Evolutionary conservation across 2,888 invertebrate genomes (phyloP).

Genomic region (Cephus spinipes): DNA sequence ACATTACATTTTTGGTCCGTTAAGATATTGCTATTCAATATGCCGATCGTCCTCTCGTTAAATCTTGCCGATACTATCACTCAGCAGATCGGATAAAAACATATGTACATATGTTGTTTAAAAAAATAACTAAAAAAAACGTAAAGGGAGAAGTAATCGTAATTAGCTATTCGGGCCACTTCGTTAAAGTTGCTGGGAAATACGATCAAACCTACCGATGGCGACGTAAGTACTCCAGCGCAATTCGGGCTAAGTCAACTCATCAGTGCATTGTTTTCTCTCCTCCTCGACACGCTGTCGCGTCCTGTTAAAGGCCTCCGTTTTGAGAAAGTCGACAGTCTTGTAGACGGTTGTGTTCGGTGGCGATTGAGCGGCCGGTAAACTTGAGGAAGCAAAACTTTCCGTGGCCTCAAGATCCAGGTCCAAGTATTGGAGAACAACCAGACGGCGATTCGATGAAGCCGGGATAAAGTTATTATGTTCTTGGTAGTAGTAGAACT

Average conservation of each 20-base stretch:
- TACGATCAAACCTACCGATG: neutral
- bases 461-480: conserved; percentile 59
- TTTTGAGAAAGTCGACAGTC: conserved; percentile 94
- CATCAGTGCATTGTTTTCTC: conserved; percentile 67
- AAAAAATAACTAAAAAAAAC: neutral
- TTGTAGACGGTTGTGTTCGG: conserved; percentile 80
- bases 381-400: conserved; percentile 59
- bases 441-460: conserved; percentile 55
- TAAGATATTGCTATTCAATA: conserved; percentile 41
- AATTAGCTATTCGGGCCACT: neutral
- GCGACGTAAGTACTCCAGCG: conserved; percentile 1
- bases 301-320: conserved; percentile 91
- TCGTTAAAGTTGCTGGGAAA: neutral
- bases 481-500: conserved; percentile 65
- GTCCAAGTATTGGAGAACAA: conserved; percentile 84
- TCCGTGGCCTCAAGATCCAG: conserved; percentile 78
- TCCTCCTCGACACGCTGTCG: conserved; percentile 83
- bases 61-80: neutral
- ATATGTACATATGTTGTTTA: neutral
- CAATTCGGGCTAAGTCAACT: conserved; percentile 45
- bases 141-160: neutral
- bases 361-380: conserved; percentile 64
- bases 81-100: neutral
- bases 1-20: conserved; percentile 47
- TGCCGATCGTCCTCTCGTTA: conserved; percentile 1